Conservation (phyloP, 2,113 vertebrate genomes). For the Mirounga angustirostris region DNA sequence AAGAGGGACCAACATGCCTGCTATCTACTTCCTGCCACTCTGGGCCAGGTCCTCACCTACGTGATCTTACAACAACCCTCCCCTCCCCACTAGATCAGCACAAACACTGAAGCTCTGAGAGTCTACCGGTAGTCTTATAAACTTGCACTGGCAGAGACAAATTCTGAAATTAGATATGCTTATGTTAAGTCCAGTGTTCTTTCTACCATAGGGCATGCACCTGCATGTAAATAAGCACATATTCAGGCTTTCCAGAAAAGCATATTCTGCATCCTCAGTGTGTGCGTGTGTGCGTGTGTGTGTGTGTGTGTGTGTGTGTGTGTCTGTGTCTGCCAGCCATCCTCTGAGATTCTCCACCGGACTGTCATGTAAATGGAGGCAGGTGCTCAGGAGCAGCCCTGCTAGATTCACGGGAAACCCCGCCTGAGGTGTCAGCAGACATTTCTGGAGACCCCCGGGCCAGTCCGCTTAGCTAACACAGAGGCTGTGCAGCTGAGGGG, state of each 20-base stretch:
- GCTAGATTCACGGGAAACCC: background rate
- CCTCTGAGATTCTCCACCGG: background rate
- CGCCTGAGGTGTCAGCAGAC: background rate
- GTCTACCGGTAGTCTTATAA: background rate
- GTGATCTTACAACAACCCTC: background rate
- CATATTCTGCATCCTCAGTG: background rate
- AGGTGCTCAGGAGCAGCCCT: background rate
- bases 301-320: no score
- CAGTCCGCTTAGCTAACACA: background rate
- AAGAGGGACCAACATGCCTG: background rate
- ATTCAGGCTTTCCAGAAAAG: background rate
- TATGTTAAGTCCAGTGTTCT: background rate
- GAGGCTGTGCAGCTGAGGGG: background rate
- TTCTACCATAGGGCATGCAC: background rate
- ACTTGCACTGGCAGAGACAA: background rate
- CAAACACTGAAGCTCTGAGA: background rate
- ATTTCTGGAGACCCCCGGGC: rapidly evolving
- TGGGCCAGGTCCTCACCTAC: background rate
- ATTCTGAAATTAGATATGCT: background rate
- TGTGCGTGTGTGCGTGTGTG: rapidly evolving
- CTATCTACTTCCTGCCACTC: background rate
- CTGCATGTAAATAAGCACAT: background rate
- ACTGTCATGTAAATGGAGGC: background rate
- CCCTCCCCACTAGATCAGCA: background rate
- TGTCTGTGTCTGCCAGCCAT: background rate